phyloP scores from a whole-genome alignment of 2,888 invertebrate genomes.

The Cacoxenus indagator region DNA sequence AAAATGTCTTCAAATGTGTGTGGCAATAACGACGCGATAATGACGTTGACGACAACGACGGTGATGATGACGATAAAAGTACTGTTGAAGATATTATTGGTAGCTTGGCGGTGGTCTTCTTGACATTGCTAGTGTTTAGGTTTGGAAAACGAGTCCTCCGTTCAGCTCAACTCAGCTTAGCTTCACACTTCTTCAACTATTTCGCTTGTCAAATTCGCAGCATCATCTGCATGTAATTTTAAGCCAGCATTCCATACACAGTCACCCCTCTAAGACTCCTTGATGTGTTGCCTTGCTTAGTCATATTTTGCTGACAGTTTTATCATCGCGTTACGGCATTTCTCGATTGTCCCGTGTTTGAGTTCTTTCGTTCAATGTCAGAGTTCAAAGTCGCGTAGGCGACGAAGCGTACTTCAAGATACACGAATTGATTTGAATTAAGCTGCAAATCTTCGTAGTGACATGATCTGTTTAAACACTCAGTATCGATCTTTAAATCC shows the following conservation, averaged over 20 bases:
- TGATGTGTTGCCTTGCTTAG: no score
- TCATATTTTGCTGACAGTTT: constrained; percentile 60
- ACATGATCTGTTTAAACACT: no score
- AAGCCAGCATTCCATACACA: constrained; percentile 40
- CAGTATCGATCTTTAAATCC: no score
- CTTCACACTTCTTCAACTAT: background rate
- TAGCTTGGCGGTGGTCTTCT: constrained; percentile 24
- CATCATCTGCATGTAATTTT: constrained; percentile 54
- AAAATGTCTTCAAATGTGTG: constrained; percentile 47
- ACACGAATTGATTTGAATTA: no score
- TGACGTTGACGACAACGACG: background rate
- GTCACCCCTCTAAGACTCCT: constrained; percentile 50
- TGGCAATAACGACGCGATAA: background rate
- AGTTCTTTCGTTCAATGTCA: no score
- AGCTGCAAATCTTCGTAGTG: no score
- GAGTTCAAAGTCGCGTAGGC: no score
- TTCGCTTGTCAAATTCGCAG: constrained; percentile 25
- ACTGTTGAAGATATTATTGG: constrained; percentile 9
- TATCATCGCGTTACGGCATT: no score
- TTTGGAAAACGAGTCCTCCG: no score
- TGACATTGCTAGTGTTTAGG: background rate
- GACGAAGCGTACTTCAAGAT: no score
- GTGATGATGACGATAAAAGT: background rate
- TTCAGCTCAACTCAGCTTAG: no score
- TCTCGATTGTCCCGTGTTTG: no score